Conservation (phyloP, 2,113 vertebrate genomes). For the Poecile atricapillus region DNA sequence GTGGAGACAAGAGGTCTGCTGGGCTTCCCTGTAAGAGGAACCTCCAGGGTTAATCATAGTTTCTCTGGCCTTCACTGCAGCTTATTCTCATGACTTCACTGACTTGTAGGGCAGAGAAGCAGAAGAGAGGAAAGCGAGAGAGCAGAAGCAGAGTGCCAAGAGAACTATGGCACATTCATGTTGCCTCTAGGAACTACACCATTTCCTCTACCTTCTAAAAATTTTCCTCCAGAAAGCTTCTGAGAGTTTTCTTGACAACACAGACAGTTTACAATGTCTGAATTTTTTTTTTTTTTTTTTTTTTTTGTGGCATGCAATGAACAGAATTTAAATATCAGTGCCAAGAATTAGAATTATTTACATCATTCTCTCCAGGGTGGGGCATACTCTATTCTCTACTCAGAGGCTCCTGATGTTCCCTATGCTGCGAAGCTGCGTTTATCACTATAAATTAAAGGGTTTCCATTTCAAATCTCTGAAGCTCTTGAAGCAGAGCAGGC, state of each 20-base stretch:
- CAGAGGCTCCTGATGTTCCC: neutral
- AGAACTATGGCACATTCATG: neutral
- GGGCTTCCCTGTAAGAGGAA: neutral
- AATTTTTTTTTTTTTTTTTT: neutral
- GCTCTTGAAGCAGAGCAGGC: neutral
- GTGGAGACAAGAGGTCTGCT: neutral
- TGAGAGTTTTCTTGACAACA: slow-evolving; percentile 16
- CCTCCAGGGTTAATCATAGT: neutral
- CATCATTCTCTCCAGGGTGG: slow-evolving; percentile 50
- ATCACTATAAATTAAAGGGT: neutral
- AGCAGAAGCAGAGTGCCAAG: neutral
- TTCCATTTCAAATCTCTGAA: neutral
- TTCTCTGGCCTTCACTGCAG: neutral
- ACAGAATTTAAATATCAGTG: neutral
- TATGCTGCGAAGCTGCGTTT: neutral
- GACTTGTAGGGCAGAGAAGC: neutral
- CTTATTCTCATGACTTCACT: neutral
- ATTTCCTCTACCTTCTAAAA: neutral
- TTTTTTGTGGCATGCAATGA: neutral
- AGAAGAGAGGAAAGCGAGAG: neutral
- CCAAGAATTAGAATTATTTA: slow-evolving; percentile 42
- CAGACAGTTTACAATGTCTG: neutral
- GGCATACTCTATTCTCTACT: neutral
- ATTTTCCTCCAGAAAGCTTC: neutral
- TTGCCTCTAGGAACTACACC: neutral